These are phyloP conservation scores for Megathymus violae DNA, from an alignment of 1,140 invertebrate genomes.

Conservation along the genomic window DNA sequence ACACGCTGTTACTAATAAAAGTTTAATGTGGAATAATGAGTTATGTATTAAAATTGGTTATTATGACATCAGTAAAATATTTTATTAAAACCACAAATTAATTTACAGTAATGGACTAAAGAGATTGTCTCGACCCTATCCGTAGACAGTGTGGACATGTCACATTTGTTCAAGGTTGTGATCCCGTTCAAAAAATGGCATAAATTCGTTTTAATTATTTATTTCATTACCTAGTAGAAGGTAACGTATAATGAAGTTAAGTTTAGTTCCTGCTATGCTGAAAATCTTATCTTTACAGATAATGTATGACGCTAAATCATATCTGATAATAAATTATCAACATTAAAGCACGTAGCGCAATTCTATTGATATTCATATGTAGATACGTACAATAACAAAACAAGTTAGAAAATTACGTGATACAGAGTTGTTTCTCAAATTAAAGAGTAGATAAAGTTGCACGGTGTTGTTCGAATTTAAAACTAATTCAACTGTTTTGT, in stretches of 20 bases:
- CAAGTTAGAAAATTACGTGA: constrained; percentile 39
- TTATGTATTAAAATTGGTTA: too few relatives aligned
- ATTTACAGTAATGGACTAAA: constrained; percentile 10
- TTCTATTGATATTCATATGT: constrained; percentile 38
- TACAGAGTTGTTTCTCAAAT: constrained; percentile 17
- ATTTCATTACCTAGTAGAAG: constrained; percentile 37
- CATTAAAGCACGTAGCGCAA: constrained; percentile 67
- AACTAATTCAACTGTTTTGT: background rate
- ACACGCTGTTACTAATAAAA: too few relatives aligned
- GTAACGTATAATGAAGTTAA: constrained; percentile 52
- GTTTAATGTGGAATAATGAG: too few relatives aligned
- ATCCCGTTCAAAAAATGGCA: constrained; percentile 12
- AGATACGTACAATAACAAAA: constrained; percentile 30
- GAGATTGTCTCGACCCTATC: constrained; percentile 28
- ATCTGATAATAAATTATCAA: constrained; percentile 65
- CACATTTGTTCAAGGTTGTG: constrained; percentile 24
- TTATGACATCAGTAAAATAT: too few relatives aligned
- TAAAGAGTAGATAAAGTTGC: constrained; percentile 23
- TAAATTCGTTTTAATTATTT: constrained; percentile 39
- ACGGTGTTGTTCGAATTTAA: background rate
- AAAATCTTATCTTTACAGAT: constrained; percentile 70
- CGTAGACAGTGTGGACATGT: constrained; percentile 12
- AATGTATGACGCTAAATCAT: constrained; percentile 62
- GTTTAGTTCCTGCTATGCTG: constrained; percentile 53
- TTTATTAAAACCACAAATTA: too few relatives aligned